Evolutionary conservation across 2,797 vertebrate genomes (phyloP).

Genomic region (Enteromius radiatus): DNA sequence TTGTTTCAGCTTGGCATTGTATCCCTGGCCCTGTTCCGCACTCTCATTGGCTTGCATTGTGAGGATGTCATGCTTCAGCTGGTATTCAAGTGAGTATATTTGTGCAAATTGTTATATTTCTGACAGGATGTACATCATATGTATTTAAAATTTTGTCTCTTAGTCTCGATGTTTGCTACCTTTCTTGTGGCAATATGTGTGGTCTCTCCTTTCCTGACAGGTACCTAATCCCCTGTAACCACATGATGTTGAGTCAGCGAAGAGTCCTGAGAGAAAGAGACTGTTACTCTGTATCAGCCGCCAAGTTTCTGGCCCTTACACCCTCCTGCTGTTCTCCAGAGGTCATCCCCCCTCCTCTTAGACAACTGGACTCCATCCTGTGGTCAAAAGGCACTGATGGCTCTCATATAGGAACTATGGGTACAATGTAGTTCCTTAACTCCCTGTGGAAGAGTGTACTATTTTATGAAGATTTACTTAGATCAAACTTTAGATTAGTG

Average conservation of each 20-base stretch:
- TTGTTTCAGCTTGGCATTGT: conserved; percentile 89
- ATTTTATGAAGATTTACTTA: not conserved
- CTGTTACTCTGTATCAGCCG: conserved; percentile 92
- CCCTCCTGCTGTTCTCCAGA: conserved; percentile 91
- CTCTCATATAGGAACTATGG: conserved; percentile 49
- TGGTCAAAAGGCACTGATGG: conserved; percentile 82
- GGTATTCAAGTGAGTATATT: conserved; percentile 85
- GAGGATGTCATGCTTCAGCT: conserved; percentile 99
- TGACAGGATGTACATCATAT: not conserved
- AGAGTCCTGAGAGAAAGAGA: conserved; percentile 90
- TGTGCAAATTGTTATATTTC: not conserved
- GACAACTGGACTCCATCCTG: conserved; percentile 87
- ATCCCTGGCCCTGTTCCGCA: conserved; percentile 93
- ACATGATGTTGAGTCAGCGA: conserved; percentile 97
- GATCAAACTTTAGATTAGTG: conserved; percentile 36
- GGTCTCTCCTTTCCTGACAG: conserved; percentile 68
- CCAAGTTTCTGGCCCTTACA: conserved; percentile 89
- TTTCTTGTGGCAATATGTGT: not conserved
- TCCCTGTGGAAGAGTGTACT: not conserved
- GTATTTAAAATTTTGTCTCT: not conserved
- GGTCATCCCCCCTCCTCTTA: conserved; percentile 82
- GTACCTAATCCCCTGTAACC: conserved; percentile 97
- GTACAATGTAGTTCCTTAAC: conserved; percentile 57
- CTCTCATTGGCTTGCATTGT: conserved; percentile 93
- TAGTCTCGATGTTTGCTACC: not conserved